phyloP scores from a whole-genome alignment of 1,140 invertebrate species.

The Microplitis demolitor region DNA sequence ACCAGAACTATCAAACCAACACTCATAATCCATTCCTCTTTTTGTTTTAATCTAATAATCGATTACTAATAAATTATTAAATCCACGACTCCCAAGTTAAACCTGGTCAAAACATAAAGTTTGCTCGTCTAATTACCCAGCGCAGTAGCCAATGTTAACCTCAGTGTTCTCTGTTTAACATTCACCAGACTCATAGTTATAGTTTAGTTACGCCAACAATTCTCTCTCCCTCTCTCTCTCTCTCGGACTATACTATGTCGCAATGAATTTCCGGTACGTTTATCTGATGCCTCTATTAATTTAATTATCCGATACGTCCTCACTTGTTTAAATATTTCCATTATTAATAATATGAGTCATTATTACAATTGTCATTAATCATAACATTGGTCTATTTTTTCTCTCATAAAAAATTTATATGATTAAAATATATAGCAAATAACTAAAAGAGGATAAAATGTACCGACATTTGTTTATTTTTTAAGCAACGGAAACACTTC shows the following conservation, averaged over 20 bases:
- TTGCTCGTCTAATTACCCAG: slow-evolving; percentile 47
- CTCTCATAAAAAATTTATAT: no score
- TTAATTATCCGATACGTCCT: not conserved
- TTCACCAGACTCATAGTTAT: not conserved
- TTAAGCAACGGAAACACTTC: no score
- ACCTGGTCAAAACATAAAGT: slow-evolving; percentile 37
- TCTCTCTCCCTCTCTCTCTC: not conserved
- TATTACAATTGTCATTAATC: no score
- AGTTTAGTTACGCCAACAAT: slow-evolving; percentile 9
- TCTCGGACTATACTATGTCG: not conserved
- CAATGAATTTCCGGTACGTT: slow-evolving; percentile 15
- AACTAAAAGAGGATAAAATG: no score
- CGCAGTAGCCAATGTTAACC: slow-evolving; percentile 24
- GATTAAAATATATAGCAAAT: no score
- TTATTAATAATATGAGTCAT: not conserved
- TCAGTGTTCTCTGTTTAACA: not conserved
- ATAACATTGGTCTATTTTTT: no score
- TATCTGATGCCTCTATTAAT: not conserved
- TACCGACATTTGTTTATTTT: no score
- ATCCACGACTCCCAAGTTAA: no score
- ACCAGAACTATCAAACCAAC: no score
- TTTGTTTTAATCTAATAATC: no score
- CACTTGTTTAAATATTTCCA: not conserved
- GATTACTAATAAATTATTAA: no score
- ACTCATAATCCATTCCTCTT: no score